Conservation (phyloP, 2,888 invertebrate species). For the Beris chalybata region DNA sequence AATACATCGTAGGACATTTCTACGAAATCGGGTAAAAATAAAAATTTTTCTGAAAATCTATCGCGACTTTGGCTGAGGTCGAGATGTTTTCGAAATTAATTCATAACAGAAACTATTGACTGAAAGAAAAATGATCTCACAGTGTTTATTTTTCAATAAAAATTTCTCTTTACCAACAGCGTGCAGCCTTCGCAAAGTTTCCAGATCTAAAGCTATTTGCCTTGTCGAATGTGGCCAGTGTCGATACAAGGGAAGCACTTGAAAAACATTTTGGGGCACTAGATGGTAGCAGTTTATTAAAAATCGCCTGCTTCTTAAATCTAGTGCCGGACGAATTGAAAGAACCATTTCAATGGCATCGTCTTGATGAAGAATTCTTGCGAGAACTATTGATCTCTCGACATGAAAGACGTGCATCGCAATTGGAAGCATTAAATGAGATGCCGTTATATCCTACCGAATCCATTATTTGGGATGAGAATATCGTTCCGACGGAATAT, state of each 20-base stretch:
- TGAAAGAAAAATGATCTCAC: too few relatives aligned
- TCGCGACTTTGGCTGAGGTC: too few relatives aligned
- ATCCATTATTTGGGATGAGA: constrained; percentile 98
- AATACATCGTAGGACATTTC: too few relatives aligned
- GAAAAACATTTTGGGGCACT: constrained; percentile 77
- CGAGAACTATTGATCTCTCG: constrained; percentile 82
- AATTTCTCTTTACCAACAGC: constrained; percentile 58
- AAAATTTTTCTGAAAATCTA: too few relatives aligned
- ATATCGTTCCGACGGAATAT: constrained; percentile 96
- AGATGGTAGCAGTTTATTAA: constrained; percentile 76
- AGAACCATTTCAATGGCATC: constrained; percentile 68
- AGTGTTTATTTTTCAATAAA: too few relatives aligned
- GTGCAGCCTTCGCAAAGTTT: constrained; percentile 91
- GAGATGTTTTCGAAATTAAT: too few relatives aligned
- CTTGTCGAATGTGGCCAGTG: constrained; percentile 89
- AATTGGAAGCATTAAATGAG: constrained; percentile 91
- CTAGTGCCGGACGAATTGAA: constrained; percentile 77
- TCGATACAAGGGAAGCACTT: constrained; percentile 85
- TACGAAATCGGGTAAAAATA: too few relatives aligned
- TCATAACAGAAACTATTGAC: too few relatives aligned
- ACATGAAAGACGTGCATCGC: constrained; percentile 87
- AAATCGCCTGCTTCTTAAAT: constrained; percentile 84
- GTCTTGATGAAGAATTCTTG: constrained; percentile 78
- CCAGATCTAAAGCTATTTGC: constrained; percentile 84
- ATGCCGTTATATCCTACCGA: constrained; percentile 99